Percentiles rank a stretch among this genome's conserved stretches.
Evolutionary conservation across 2,888 invertebrate genomes (phyloP).

Genomic region (Nebria brevicollis): DNA sequence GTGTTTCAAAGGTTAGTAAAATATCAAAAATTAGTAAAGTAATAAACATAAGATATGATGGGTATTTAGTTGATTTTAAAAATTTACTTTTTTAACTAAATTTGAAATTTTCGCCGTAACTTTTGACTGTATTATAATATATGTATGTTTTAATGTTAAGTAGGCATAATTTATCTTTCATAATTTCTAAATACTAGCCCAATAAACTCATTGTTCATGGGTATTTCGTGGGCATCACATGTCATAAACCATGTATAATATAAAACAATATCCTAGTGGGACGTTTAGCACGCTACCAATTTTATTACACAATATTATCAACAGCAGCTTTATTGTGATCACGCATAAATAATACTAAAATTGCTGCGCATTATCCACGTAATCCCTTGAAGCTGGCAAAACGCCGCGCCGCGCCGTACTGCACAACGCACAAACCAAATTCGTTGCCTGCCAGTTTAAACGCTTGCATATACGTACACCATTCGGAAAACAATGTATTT

Average conservation of each 20-base stretch:
- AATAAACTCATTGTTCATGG: no score
- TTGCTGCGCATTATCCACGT: conserved; percentile 29
- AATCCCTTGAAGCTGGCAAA: conserved; percentile 14
- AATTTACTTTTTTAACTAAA: no score
- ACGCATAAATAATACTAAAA: conserved; percentile 42
- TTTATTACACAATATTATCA: conserved; percentile 39
- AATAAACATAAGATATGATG: no score
- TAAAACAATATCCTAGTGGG: conserved; percentile 24
- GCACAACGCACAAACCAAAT: not conserved
- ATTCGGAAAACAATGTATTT: not conserved
- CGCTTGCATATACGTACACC: not conserved
- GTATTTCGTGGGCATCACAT: not conserved
- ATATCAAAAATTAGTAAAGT: no score
- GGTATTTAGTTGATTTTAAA: no score
- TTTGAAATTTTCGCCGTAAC: no score
- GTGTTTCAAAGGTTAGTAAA: no score
- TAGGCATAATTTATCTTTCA: no score
- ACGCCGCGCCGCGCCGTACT: not conserved
- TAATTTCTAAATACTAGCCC: no score
- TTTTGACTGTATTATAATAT: no score
- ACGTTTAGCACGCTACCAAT: not conserved
- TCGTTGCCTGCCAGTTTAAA: not conserved
- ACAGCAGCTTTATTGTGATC: conserved; percentile 32
- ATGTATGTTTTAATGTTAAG: no score
- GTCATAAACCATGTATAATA: conserved; percentile 31